Percentiles rank a stretch among this genome's conserved stretches.
phyloP scores from a whole-genome alignment of 2,888 invertebrate species.

The Dendrolimus pini region DNA sequence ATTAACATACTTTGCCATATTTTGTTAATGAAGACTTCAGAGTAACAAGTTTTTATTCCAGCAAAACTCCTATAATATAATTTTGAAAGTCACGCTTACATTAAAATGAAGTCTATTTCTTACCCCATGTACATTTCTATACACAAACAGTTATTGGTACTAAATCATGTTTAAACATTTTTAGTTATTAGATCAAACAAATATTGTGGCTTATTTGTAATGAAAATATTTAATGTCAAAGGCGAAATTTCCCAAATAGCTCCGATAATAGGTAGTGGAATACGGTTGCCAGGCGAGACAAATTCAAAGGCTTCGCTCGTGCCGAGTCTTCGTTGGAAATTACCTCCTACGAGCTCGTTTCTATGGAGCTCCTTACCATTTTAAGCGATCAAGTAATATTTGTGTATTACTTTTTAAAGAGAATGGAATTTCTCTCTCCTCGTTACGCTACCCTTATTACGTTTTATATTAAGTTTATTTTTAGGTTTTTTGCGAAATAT shows the following conservation, averaged over 20 bases:
- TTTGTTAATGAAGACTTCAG: too few relatives aligned
- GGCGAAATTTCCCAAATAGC: slow-evolving; percentile 7
- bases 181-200: background rate
- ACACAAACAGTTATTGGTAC: too few relatives aligned
- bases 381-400: slow-evolving; percentile 16
- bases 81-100: too few relatives aligned
- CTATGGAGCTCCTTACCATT: slow-evolving; percentile 14
- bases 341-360: slow-evolving; percentile 13
- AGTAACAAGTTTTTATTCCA: too few relatives aligned
- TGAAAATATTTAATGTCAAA: background rate
- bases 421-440: background rate
- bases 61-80: too few relatives aligned
- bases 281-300: slow-evolving; percentile 18
- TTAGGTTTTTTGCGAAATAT: too few relatives aligned
- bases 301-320: slow-evolving; percentile 21
- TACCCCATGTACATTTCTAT: too few relatives aligned
- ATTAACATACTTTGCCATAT: too few relatives aligned
- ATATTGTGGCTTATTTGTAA: background rate
- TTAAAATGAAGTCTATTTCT: too few relatives aligned
- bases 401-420: slow-evolving; percentile 11
- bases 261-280: slow-evolving; percentile 11
- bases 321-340: slow-evolving; percentile 19
- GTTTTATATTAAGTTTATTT: background rate
- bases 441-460: background rate
- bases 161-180: background rate